Conservation (phyloP, 1,140 invertebrate species). For the Helicoverpa armigera region DNA sequence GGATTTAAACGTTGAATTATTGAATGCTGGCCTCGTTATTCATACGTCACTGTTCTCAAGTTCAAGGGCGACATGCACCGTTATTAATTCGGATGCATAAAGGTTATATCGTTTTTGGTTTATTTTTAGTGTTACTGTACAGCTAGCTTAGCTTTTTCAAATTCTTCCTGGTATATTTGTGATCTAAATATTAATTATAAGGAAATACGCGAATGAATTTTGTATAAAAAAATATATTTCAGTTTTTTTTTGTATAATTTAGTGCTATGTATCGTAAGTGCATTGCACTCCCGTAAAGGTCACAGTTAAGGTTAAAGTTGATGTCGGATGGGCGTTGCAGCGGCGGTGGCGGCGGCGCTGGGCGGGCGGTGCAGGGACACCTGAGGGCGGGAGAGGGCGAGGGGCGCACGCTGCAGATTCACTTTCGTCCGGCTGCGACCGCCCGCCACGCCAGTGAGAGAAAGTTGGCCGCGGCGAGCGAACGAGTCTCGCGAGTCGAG, state of each 20-base stretch:
- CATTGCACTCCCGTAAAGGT: constrained; percentile 83
- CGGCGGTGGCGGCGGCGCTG: constrained; percentile 63
- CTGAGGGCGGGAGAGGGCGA: constrained; percentile 75
- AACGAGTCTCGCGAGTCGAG: constrained; percentile 79
- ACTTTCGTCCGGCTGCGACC: constrained; percentile 83
- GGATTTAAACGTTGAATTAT: constrained; percentile 18
- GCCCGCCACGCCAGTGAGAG: constrained; percentile 83
- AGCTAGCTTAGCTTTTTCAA: background rate
- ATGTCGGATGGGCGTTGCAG: constrained; percentile 76
- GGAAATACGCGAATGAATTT: background rate
- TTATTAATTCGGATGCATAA: constrained; percentile 28
- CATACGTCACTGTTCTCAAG: constrained; percentile 32
- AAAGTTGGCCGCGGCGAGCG: constrained; percentile 84
- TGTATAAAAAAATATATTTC: constrained; percentile 11
- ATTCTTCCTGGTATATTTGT: background rate
- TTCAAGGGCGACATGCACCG: constrained; percentile 36
- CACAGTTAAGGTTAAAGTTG: constrained; percentile 85
- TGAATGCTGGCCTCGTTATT: constrained; percentile 13
- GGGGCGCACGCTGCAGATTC: constrained; percentile 83
- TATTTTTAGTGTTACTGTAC: constrained; percentile 1
- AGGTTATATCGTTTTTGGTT: constrained; percentile 9
- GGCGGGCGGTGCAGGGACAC: constrained; percentile 79
- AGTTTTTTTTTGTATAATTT: constrained; percentile 51
- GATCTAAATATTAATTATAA: background rate
- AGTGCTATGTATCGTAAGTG: constrained; percentile 66